phyloP scores from a whole-genome alignment of 2,888 invertebrate genomes.

The Lysandra coridon region DNA sequence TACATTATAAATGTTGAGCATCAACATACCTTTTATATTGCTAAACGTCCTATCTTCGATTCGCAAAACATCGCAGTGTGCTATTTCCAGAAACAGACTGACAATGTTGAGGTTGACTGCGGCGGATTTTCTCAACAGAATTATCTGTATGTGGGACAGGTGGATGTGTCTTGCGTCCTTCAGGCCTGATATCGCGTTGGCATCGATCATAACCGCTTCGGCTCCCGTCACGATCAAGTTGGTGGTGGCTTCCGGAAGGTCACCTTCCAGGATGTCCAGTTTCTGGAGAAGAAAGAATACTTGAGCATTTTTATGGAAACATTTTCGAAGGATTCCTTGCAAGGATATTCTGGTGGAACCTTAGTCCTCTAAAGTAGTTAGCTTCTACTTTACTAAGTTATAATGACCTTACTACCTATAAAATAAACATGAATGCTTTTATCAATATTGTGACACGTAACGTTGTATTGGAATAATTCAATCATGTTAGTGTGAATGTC shows the following conservation, averaged over 20 bases:
- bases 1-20: neutral
- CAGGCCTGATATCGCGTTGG: slow-evolving; percentile 79
- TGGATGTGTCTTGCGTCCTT: slow-evolving; percentile 78
- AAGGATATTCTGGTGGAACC: neutral
- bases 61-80: slow-evolving; percentile 79
- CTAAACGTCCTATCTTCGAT: slow-evolving; percentile 83
- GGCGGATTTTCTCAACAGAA: slow-evolving; percentile 80
- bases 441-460: too few relatives aligned
- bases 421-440: too few relatives aligned
- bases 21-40: slow-evolving; percentile 75
- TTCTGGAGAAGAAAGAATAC: slow-evolving; percentile 57
- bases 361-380: neutral
- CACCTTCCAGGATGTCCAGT: slow-evolving; percentile 69
- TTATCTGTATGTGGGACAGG: slow-evolving; percentile 72
- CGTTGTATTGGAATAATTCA: too few relatives aligned
- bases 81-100: slow-evolving; percentile 81
- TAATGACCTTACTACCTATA: too few relatives aligned
- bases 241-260: slow-evolving; percentile 80
- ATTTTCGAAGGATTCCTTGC: slow-evolving; percentile 27
- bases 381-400: neutral
- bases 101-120: slow-evolving; percentile 82
- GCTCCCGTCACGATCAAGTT: slow-evolving; percentile 81
- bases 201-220: slow-evolving; percentile 74
- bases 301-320: slow-evolving; percentile 42
- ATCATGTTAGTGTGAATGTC: too few relatives aligned